A percentile compares a stretch with the other conserved stretches of the same genome.
These are phyloP conservation scores for Zaprionus capensis DNA, from an alignment of 1,140 invertebrate genomes.

Conservation along the genomic window DNA sequence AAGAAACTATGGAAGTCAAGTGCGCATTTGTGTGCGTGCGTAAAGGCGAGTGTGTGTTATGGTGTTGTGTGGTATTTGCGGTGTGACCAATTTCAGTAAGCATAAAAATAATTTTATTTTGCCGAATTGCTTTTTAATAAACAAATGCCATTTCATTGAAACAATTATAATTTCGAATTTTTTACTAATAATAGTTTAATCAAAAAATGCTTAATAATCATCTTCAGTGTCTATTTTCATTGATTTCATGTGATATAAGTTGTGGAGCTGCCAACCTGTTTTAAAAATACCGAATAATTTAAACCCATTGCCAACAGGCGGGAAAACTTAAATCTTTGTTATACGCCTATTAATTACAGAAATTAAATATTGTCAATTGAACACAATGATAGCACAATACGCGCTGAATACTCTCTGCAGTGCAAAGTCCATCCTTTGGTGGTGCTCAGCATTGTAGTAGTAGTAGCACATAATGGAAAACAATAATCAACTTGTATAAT, in stretches of 20 bases:
- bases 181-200: not conserved
- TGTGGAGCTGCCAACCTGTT: slow-evolving; percentile 32
- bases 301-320: not conserved
- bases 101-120: not conserved
- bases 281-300: slow-evolving; percentile 18
- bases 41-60: slow-evolving; percentile 24
- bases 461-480: not conserved
- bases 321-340: slow-evolving; percentile 5
- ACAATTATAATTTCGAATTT: not conserved
- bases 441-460: not conserved
- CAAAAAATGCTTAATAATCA: not conserved
- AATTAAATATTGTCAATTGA: not conserved
- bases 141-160: not conserved
- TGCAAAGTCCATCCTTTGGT: not conserved
- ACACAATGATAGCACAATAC: not conserved
- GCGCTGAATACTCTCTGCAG: not conserved
- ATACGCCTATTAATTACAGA: not conserved
- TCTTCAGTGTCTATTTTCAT: not conserved
- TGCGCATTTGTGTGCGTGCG: slow-evolving; percentile 65
- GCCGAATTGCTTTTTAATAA: not conserved
- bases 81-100: slow-evolving; percentile 27
- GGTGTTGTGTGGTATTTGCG: slow-evolving; percentile 36
- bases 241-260: not conserved
- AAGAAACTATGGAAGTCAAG: slow-evolving; percentile 69
- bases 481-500: slow-evolving; percentile 4